These are phyloP conservation scores for Drepana falcataria DNA, from an alignment of 2,888 invertebrate genomes.

Conservation along the genomic window DNA sequence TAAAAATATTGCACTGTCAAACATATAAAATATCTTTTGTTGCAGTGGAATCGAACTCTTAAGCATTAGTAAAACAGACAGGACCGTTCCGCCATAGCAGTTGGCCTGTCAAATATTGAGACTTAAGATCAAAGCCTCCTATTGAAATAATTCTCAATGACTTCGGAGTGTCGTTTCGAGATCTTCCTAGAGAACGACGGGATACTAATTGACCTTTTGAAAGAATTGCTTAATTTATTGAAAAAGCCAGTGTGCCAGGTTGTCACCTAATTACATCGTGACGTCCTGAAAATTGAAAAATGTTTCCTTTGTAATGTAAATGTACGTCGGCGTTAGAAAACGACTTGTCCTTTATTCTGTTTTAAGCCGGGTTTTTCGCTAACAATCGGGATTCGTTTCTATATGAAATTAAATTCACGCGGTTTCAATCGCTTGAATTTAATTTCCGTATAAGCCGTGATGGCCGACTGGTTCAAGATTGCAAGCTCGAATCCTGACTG, in stretches of 20 bases:
- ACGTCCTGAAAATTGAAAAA: constrained; percentile 16
- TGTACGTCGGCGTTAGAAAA: constrained; percentile 4
- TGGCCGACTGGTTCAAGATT: too few species aligned
- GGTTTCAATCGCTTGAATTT: too few species aligned
- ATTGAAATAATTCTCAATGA: constrained; percentile 7
- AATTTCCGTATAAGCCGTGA: too few species aligned
- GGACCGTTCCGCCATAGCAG: too few species aligned
- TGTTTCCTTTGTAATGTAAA: constrained; percentile 11
- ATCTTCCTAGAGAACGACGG: constrained; percentile 11
- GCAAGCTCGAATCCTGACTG: too few species aligned
- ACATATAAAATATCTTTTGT: too few species aligned
- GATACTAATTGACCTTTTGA: constrained; percentile 30
- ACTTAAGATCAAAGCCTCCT: not conserved
- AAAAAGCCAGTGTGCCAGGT: constrained; percentile 21
- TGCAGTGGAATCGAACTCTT: too few species aligned
- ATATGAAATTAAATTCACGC: too few species aligned
- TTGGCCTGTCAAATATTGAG: too few species aligned
- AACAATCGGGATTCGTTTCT: not conserved
- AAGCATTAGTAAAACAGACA: too few species aligned
- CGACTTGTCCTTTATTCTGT: not conserved
- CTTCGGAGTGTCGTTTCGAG: not conserved
- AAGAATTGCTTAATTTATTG: constrained; percentile 33
- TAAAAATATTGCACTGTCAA: too few species aligned
- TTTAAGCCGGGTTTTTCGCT: not conserved
- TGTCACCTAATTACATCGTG: constrained; percentile 23